Evolutionary conservation across 2,888 invertebrate species (phyloP), one percentile per base, ranked within the genome.

Genomic region (Acrobasis consociella): DNA sequence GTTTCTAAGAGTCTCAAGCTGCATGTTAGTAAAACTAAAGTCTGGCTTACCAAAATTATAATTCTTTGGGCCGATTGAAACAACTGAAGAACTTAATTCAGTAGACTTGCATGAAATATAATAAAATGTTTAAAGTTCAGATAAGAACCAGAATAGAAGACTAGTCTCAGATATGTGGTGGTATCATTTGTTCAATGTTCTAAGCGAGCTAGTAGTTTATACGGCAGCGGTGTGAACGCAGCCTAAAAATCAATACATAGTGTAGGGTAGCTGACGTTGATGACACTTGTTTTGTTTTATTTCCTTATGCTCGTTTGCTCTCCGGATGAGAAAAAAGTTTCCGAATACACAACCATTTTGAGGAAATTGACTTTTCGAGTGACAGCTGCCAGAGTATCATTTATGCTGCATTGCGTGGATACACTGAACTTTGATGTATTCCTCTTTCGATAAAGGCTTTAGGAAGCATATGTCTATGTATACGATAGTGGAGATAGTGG

Each of bases 211-310:
- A 31, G 5, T 7, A 31, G 31, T 7, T 31, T 31, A 15, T 38
- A 11, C 17, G 46, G 22, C 17, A 17, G 51, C 56, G 39, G 16
- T 17, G 56, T 56, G 56, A 56, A 1, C 42, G 22, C 17, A 17
- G 56, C 10, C 49, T 55, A 50, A 62, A 67, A 81, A 78, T 81
- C 80, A 73, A 79, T 82, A 76, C 70, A 67, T 65, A 72, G 71
- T 74, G 73, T 73, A 77, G 69, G 76, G 76, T 56, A 82, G 78
- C 81, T 84, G 83, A 78, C 81, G 83, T 78, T 89, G 89, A 90
- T 88, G 86, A 88, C 85, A 87, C 81, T 90, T 91, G 87, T 90
- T 89, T 83, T 89, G 86, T 88, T 89, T 88, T 87, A 89, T 87
- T 86, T 81, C 79, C 74, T 75, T 74, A 70, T 70, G 77, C 82